Conservation (phyloP, 1,140 invertebrate species). For the Dolichoris vasculosae region DNA sequence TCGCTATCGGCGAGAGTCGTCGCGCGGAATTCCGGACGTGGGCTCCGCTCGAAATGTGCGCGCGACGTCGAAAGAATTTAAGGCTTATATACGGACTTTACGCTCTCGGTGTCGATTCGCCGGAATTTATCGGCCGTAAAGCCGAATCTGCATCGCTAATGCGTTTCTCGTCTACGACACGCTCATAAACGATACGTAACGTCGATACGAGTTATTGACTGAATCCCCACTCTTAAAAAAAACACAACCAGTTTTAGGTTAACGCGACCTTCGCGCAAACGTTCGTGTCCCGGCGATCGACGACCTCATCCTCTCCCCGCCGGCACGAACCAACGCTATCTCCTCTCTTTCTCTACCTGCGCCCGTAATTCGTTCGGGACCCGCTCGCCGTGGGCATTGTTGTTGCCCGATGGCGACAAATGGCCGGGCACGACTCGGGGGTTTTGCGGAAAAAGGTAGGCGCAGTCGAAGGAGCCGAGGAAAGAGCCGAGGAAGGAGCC, state of each 20-base stretch:
- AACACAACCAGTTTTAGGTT: neutral
- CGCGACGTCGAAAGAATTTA: neutral
- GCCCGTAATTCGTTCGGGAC: neutral
- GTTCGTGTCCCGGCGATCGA: neutral
- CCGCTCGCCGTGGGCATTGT: neutral
- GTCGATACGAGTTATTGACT: neutral
- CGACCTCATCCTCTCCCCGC: neutral
- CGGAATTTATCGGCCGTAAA: slow-evolving; percentile 29
- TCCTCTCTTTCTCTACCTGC: neutral
- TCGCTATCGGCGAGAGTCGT: neutral
- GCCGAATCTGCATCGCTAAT: slow-evolving; percentile 8
- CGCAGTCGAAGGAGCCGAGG: neutral
- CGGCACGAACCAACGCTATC: no score
- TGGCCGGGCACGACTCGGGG: no score
- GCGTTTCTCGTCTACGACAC: neutral
- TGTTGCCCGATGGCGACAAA: no score
- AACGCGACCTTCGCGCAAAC: neutral
- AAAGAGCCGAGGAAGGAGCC: neutral
- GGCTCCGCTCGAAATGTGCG: neutral
- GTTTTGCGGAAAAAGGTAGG: neutral
- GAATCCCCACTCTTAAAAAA: neutral
- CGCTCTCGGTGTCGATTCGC: neutral
- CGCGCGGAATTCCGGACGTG: neutral
- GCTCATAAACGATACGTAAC: neutral
- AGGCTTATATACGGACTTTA: neutral